Percentiles rank a stretch among this genome's conserved stretches.
phyloP scores from a whole-genome alignment of 64 coral and sea anemone genomes.

The Porites lutea region DNA sequence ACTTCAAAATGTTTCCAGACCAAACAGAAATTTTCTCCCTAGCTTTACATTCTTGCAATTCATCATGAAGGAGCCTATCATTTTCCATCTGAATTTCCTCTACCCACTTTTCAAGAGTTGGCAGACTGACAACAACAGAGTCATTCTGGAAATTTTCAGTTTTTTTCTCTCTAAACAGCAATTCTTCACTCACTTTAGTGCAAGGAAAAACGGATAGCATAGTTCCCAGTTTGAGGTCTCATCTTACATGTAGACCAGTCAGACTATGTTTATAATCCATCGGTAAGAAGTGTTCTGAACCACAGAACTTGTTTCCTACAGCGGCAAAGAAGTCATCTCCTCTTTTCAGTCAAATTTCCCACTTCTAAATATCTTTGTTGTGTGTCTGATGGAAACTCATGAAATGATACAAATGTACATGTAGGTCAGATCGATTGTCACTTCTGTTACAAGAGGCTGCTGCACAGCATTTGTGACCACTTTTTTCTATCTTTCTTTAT shows the following conservation, averaged over 20 bases:
- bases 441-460: slow-evolving; percentile 47
- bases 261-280: slow-evolving; percentile 65
- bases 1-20: neutral
- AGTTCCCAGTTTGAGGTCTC: slow-evolving; percentile 34
- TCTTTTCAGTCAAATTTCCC: slow-evolving; percentile 64
- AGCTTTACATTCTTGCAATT: slow-evolving; percentile 1
- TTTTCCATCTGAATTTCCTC: neutral
- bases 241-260: slow-evolving; percentile 45
- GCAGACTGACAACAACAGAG: neutral
- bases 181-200: neutral
- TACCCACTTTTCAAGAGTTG: neutral
- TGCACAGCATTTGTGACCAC: slow-evolving; percentile 35
- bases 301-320: slow-evolving; percentile 47
- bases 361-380: slow-evolving; percentile 56
- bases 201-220: neutral
- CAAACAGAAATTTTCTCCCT: neutral
- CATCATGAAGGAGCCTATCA: neutral
- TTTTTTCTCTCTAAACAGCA: neutral
- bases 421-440: slow-evolving; percentile 51
- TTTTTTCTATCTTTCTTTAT: slow-evolving; percentile 6
- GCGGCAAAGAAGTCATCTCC: slow-evolving; percentile 22
- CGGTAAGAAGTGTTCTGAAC: slow-evolving; percentile 28
- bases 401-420: slow-evolving; percentile 27
- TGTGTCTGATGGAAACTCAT: slow-evolving; percentile 37
- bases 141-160: neutral